Percentiles rank a stretch among this genome's conserved stretches.
Conservation (phyloP, 2,113 vertebrate genomes). For the Hippocampus mohnikei region DNA sequence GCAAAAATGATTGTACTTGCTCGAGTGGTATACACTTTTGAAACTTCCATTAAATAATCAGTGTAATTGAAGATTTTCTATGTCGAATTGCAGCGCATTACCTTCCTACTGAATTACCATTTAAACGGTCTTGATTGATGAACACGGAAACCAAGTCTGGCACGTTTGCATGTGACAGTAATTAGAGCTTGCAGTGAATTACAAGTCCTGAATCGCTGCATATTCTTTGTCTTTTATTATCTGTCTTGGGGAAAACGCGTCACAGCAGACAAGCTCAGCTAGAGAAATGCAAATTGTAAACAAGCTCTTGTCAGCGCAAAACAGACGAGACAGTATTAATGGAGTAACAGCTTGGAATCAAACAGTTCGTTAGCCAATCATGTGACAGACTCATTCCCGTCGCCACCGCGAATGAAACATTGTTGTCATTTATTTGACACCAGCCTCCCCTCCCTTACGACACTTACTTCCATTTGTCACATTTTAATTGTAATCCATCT, state of each 20-base stretch:
- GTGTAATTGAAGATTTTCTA: slow-evolving; percentile 1
- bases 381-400: slow-evolving; percentile 33
- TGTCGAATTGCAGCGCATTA: background rate
- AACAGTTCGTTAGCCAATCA: slow-evolving; percentile 42
- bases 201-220: slow-evolving; percentile 2
- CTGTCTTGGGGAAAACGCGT: slow-evolving; percentile 3
- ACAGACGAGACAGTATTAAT: slow-evolving; percentile 48
- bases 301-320: slow-evolving; percentile 43
- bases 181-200: slow-evolving; percentile 5
- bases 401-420: slow-evolving; percentile 25
- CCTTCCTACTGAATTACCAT: background rate
- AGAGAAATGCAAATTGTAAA: slow-evolving; percentile 26
- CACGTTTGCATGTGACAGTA: background rate
- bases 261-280: slow-evolving; percentile 9
- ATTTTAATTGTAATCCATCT: slow-evolving; percentile 13
- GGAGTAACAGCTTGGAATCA: slow-evolving; percentile 52
- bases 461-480: slow-evolving; percentile 6
- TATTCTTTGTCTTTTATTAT: background rate
- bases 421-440: slow-evolving; percentile 4
- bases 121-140: background rate
- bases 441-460: background rate
- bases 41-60: background rate
- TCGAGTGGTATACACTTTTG: slow-evolving; percentile 15
- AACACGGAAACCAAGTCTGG: background rate
- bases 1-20: slow-evolving; percentile 28